phyloP scores from a whole-genome alignment of 2,888 invertebrate species.

The Hydropsyche betteni region DNA sequence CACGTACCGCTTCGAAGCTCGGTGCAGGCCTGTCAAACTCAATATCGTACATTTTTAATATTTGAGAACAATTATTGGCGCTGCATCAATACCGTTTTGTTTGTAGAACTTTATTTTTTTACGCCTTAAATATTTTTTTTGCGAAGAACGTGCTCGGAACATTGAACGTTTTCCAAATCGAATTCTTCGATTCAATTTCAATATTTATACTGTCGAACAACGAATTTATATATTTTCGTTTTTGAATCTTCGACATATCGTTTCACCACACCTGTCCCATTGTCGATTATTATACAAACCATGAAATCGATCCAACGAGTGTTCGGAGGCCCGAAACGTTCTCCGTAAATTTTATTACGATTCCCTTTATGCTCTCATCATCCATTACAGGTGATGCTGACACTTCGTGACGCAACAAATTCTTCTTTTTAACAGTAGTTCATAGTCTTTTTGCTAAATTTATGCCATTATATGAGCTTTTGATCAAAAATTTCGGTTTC shows the following conservation, averaged over 20 bases:
- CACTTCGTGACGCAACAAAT: slow-evolving; percentile 40
- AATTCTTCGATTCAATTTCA: no score
- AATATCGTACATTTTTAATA: no score
- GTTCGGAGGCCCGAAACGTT: slow-evolving; percentile 40
- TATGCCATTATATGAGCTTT: background rate
- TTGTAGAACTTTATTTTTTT: no score
- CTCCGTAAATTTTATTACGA: slow-evolving; percentile 48
- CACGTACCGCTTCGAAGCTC: slow-evolving; percentile 18
- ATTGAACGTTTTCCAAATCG: no score
- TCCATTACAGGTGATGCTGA: slow-evolving; percentile 38
- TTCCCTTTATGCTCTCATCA: slow-evolving; percentile 42
- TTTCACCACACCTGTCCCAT: slow-evolving; percentile 14
- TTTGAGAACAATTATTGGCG: background rate
- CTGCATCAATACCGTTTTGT: no score
- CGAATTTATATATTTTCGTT: background rate
- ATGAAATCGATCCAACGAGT: slow-evolving; percentile 48
- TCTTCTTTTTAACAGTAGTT: slow-evolving; percentile 10
- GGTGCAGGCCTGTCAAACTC: background rate
- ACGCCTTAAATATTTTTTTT: no score
- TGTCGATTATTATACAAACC: slow-evolving; percentile 45
- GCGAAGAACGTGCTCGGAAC: no score
- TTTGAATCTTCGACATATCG: no score
- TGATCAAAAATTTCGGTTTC: background rate
- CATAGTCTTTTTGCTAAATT: no score
- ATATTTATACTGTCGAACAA: no score